Evolutionary conservation across 2,797 vertebrate genomes (phyloP), one percentile per base, ranked within the genome.

Genomic region (Valencia hispanica): DNA sequence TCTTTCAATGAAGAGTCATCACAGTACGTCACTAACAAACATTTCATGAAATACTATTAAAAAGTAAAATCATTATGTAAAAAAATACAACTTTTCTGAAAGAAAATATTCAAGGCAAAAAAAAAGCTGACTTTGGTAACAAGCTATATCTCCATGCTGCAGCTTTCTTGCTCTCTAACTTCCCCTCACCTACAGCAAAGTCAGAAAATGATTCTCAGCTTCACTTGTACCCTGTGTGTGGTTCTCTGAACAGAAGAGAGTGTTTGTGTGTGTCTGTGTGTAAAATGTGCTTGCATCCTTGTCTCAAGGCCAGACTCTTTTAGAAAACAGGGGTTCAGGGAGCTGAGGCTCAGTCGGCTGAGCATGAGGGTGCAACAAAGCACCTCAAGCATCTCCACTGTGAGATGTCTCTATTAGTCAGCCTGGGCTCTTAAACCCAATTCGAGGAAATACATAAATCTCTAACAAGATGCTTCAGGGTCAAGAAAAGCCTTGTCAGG

Each of bases 391-490:
- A 78, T 69, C 75, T 73, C 79, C 80, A 78, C 6, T 48, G 79
- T 86, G 90, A 95, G 90, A 94, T 93, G 92, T 91, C 87, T 90
- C 85, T 75, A 90, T 94, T 86, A 91, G 80, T 91, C 92, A 90
- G 88, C 50, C 72, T 68, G 69, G 75, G 79, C 69, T 78, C 41
- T 1, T 79, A 80, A 70, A 89, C 76, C 74, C 79, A 72, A 73
- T 79, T 89, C 70, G 30, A 79, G 74, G 74, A 87, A 79, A 85
- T 72, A 55, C 51, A 74, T 73, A 75, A 80, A 86, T 61, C 73
- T 81, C 83, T 73, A 51, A 87, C 74, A 82, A 81, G 76, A 75
- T 50, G 74, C 65, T 72, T 79, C 80, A 70, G 68, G 74, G 80
- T 81, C 71, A 70, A 82, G 77, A n/a, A 4, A 39, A 78, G 79